Base-by-base conservation (phyloP, 2,797 vertebrate species). In the Pachyuromys duprasi region DNA sequence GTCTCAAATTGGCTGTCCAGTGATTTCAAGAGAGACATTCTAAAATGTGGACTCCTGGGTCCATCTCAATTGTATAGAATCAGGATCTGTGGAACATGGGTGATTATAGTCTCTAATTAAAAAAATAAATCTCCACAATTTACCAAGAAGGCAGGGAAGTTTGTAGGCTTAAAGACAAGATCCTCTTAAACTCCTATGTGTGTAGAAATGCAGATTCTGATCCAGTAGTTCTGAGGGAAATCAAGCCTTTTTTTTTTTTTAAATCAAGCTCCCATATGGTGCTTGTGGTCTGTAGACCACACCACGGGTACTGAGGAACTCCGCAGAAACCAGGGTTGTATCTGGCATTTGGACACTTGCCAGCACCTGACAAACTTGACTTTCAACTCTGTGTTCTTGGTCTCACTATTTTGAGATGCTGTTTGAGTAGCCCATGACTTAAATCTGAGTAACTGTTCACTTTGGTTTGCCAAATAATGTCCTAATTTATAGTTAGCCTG, bases 351-450 rank as follows among this genome's bases (percentile, higher is more conserved):
- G 74, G 39, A 65, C 2, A 81, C 5, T 22, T 24, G 76, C 82
- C 20, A 81, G 53, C 20, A 62, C 65, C 57, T 45, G 60, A 62
- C 63, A 89, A 62, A 75, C 55, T 94, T 87, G n/a, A 60, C 92
- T 88, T 69, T 92, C 20, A 28, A 92, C 26, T 84, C 28, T 0
- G 49, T 87, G 22, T 60, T 70, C 72, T 82, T 13, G 63, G 57
- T 42, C 60, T 75, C 60, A 55, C 80, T 94, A 63, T 55, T 89
- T 94, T 80, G 86, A 92, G 87, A 93, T 63, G 65, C 55, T 92
- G 74, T 81, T 95, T 74, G 39, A 81, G 74, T 6, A 72, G 31
- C 14, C 62, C 72, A 22, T 84, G 55, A 63, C 36, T 88, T 62
- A 78, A 39, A 67, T 13, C 55, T 78, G 28, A 69, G 7, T 42